A percentile compares a stretch with the other conserved stretches of the same genome.
phyloP scores from a whole-genome alignment of 1,140 invertebrate genomes.

The Drosophila setifemur region DNA sequence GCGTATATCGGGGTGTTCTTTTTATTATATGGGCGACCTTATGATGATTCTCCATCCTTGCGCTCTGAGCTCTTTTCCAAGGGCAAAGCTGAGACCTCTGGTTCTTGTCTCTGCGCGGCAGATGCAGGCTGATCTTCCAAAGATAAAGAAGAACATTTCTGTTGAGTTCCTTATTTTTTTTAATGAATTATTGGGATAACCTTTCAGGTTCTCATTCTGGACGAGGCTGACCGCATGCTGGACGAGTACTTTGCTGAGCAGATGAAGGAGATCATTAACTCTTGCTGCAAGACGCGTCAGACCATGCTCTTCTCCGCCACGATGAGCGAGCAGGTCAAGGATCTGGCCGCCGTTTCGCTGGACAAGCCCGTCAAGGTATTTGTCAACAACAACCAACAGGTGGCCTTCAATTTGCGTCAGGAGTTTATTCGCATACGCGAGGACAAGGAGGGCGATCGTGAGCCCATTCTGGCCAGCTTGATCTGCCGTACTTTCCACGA shows the following conservation, averaged over 20 bases:
- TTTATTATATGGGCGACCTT: not conserved
- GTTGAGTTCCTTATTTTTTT: not conserved
- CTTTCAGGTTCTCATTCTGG: constrained; percentile 74
- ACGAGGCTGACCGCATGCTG: constrained; percentile 89
- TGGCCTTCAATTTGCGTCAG: constrained; percentile 96
- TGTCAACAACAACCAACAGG: constrained; percentile 97
- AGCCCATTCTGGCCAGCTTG: constrained; percentile 94
- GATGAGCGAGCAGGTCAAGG: constrained; percentile 98
- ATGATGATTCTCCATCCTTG: constrained; percentile 80
- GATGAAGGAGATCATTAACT: constrained; percentile 97
- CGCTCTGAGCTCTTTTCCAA: constrained; percentile 64
- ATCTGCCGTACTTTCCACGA: constrained; percentile 97
- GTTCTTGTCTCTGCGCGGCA: constrained; percentile 54
- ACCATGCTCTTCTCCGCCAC: constrained; percentile 99
- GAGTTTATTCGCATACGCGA: constrained; percentile 96
- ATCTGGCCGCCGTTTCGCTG: constrained; percentile 95
- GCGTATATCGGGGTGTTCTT: not conserved
- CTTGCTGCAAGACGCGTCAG: constrained; percentile 96
- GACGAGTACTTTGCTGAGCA: constrained; percentile 99
- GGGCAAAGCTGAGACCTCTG: constrained; percentile 45
- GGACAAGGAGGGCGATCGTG: constrained; percentile 92
- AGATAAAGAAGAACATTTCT: not conserved
- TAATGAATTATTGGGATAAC: not conserved
- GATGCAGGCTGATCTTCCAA: constrained; percentile 49
- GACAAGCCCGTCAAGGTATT: constrained; percentile 96